Base-by-base conservation (phyloP, 1,140 invertebrate species). In the Pseudomyrmex pallidus region DNA sequence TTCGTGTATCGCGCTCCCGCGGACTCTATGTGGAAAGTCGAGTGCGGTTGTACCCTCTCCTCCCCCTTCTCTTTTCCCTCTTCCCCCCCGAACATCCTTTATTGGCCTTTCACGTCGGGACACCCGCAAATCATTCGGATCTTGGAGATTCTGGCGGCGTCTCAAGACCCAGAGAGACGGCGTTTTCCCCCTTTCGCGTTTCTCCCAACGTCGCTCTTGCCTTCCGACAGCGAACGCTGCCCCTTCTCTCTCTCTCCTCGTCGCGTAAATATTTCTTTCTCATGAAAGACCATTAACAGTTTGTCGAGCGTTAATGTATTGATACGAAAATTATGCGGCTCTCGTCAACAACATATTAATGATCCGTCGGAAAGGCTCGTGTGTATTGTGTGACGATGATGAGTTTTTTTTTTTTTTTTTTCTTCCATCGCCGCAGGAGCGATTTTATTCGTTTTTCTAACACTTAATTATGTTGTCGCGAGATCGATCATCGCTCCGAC, bases 41-140 rank as follows among this genome's bases (percentile, higher is more conserved):
- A 78, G 61, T 48, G 76, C 20, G 76, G 52, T 72, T 17, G 20
- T 17, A 20, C 25, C 63, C 66, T 50, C 56, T 9, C 35, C 5
- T 50, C 56, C 13, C 35, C 5, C 35, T 35, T 35, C 5, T 35
- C 35, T 35, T 7, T 35, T 0, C 4, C 35, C 35, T 35, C 35
- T 5, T 35, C 0, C 35, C 35, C 0, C 5, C 4, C 35, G 5
- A 35, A 35, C 35, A 35, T 35, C 35, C 35, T 35, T 35, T 20
- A 44, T 70, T 20, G 76, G 20, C 15, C 76, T 59, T 70, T 80
- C 66, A 61, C 66, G 20, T 70, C 52, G 64, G 12, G 20, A 68
- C 52, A 57, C 64, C 66, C 64, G 76, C 76, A 70, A 70, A 80
- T 80, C 76, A 59, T 72, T 80, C 8, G 66, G 54, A 70, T 80